These are phyloP conservation scores for Orgyia antiqua DNA, from an alignment of 2,888 invertebrate species.

Conservation along the genomic window DNA sequence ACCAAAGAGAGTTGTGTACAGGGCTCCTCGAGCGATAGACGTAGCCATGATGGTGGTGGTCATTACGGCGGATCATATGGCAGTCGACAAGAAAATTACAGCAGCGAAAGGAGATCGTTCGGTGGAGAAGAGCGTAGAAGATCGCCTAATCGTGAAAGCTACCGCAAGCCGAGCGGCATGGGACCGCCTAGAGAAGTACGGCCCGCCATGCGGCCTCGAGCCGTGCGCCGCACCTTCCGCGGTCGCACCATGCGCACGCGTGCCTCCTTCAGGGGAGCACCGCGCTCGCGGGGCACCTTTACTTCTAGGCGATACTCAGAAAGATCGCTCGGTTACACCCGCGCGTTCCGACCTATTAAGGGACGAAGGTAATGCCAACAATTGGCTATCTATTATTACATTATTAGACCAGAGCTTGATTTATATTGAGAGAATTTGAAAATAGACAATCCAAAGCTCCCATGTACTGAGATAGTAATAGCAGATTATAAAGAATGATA, in stretches of 20 bases:
- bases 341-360: conserved; percentile 66
- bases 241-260: conserved; percentile 75
- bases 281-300: conserved; percentile 72
- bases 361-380: conserved; percentile 66
- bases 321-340: conserved; percentile 60
- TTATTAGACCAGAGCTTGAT: conserved; percentile 24
- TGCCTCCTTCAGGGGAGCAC: conserved; percentile 73
- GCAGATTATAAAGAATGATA: conserved; percentile 7
- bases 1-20: conserved; percentile 72
- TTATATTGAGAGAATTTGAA: conserved; percentile 10
- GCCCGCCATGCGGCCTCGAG: conserved; percentile 66
- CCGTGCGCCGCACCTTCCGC: conserved; percentile 74
- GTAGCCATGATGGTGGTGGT: conserved; percentile 76
- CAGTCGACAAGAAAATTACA: conserved; percentile 77
- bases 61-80: conserved; percentile 75
- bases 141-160: conserved; percentile 70
- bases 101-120: conserved; percentile 68
- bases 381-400: conserved; percentile 40
- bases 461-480: conserved; percentile 9
- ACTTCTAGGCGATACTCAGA: conserved; percentile 58
- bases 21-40: conserved; percentile 75
- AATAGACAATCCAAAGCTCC: too few species aligned
- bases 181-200: conserved; percentile 67
- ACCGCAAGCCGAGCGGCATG: conserved; percentile 71
- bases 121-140: conserved; percentile 76